Evolutionary conservation across 2,113 vertebrate genomes (phyloP).

Genomic region (Lipophrys pholis): DNA sequence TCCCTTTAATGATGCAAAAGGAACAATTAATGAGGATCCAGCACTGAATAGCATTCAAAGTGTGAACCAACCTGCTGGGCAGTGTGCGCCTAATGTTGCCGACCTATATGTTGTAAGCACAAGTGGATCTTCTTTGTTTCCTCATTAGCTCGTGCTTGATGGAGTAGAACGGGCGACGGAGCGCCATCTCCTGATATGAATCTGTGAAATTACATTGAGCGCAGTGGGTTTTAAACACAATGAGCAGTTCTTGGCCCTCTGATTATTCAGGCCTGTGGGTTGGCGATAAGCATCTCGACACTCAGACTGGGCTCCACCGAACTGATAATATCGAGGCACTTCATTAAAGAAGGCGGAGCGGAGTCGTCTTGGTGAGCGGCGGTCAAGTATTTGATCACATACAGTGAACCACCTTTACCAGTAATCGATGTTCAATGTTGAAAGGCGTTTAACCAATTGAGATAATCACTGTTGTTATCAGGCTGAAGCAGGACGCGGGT

Average conservation of each 20-base stretch:
- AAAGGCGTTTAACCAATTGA: background rate
- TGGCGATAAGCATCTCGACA: conserved; percentile 21
- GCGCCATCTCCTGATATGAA: background rate
- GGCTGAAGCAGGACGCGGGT: no score
- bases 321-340: conserved; percentile 6
- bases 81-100: no score
- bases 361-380: background rate
- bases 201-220: background rate
- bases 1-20: no score
- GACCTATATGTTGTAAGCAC: background rate
- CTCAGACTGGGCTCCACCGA: background rate
- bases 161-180: background rate
- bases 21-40: no score
- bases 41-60: no score
- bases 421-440: background rate
- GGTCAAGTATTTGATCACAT: conserved; percentile 1
- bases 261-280: background rate
- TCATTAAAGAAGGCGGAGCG: conserved; percentile 10
- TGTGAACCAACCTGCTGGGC: no score
- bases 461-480: background rate
- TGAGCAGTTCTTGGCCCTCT: background rate
- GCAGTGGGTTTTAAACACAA: background rate
- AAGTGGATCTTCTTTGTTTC: background rate
- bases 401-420: background rate
- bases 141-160: background rate